phyloP scores from a whole-genome alignment of 2,113 vertebrate genomes.

The Notechis scutatus region DNA sequence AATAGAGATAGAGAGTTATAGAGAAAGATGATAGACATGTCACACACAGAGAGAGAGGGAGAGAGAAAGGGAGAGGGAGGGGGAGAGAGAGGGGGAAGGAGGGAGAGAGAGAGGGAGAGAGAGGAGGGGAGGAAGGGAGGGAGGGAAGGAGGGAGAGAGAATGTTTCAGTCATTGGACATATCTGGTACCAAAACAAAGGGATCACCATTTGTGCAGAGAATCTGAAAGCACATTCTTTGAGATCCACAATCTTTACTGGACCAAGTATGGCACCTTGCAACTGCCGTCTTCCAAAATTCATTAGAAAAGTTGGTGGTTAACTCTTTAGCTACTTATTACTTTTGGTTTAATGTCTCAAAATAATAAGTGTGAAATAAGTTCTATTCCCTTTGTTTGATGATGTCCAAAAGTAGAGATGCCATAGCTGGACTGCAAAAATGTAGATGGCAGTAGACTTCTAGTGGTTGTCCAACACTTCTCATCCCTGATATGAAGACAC shows the following conservation, averaged over 20 bases:
- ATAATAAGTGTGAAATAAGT: neutral
- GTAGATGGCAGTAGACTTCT: neutral
- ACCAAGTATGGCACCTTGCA: neutral
- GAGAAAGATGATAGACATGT: neutral
- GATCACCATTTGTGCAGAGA: neutral
- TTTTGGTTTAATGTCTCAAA: neutral
- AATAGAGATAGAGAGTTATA: neutral
- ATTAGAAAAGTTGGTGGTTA: neutral
- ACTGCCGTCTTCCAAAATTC: neutral
- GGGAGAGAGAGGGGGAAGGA: accelerated
- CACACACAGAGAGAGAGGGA: neutral
- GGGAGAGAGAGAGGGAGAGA: neutral
- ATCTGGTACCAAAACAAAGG: neutral
- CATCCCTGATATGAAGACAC: neutral
- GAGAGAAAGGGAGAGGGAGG: no score
- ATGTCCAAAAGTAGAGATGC: neutral
- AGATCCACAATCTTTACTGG: neutral
- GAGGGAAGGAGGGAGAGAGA: neutral
- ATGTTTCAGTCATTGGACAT: neutral
- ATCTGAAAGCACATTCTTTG: neutral
- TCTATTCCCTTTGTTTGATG: neutral
- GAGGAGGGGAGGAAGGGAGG: neutral
- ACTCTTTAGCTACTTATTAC: neutral
- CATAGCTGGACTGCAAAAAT: neutral
- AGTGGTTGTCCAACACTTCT: neutral